Evolutionary conservation across 2,888 invertebrate genomes (phyloP).

Genomic region (Ceriagrion tenellum): DNA sequence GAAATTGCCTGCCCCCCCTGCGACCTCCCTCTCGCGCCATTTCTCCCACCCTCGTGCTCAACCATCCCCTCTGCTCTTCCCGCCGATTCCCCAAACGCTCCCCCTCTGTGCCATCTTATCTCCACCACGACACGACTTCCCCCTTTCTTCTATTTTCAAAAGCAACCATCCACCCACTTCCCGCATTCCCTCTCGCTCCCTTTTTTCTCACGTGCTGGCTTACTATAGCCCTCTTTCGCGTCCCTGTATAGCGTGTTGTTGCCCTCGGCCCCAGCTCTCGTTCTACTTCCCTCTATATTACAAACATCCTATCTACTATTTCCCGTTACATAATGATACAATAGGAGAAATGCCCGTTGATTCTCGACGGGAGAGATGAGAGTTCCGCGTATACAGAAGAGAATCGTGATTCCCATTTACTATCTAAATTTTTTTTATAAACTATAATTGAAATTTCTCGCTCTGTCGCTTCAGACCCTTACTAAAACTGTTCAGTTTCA

Average conservation of each 20-base stretch:
- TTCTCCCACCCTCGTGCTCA: background rate
- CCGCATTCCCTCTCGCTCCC: no score
- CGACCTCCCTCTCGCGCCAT: background rate
- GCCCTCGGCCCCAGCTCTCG: background rate
- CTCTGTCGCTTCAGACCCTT: no score
- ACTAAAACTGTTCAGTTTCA: no score
- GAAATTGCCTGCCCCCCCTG: slow-evolving; percentile 29
- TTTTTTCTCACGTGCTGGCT: background rate
- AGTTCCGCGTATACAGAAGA: no score
- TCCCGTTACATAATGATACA: no score
- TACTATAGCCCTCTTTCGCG: background rate
- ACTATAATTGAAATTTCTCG: no score
- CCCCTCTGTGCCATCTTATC: background rate
- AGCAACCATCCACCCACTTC: no score
- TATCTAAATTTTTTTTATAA: no score
- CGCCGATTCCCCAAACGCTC: background rate
- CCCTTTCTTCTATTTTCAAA: background rate
- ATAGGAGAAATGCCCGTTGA: no score
- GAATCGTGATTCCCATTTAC: no score
- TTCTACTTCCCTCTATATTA: background rate
- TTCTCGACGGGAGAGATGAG: no score
- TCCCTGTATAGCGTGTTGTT: background rate
- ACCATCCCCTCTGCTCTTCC: background rate
- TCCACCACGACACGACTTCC: background rate
- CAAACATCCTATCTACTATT: no score